phyloP scores from a whole-genome alignment of 2,888 invertebrate species.

The Drosophila falleni region DNA sequence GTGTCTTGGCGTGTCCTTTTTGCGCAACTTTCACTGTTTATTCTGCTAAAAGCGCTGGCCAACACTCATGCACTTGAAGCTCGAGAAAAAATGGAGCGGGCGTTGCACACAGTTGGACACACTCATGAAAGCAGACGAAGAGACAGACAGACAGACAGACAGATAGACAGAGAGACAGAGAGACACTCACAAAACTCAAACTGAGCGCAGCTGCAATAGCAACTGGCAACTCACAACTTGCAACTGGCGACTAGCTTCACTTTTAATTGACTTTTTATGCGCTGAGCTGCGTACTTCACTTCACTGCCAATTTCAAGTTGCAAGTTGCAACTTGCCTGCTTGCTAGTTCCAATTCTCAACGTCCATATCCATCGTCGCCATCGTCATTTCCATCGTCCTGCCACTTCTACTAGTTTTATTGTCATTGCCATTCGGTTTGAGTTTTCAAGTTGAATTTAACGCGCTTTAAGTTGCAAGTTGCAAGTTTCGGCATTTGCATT shows the following conservation, averaged over 20 bases:
- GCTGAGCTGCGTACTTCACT: conserved; percentile 66
- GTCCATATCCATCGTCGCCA: neutral
- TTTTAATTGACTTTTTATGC: conserved; percentile 83
- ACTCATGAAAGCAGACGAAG: neutral
- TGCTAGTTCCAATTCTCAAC: conserved; percentile 23
- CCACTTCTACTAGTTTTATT: too few relatives aligned
- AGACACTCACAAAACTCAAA: conserved; percentile 48
- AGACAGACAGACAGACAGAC: conserved; percentile 5
- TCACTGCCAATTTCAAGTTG: conserved; percentile 55
- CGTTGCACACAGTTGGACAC: conserved; percentile 28
- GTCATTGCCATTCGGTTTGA: conserved; percentile 6
- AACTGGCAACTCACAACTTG: conserved; percentile 49
- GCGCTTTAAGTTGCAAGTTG: conserved; percentile 74
- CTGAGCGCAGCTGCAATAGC: conserved; percentile 71
- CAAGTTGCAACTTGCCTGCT: conserved; percentile 24
- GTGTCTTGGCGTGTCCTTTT: conserved; percentile 74
- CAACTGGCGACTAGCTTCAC: conserved; percentile 56
- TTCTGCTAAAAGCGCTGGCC: conserved; percentile 81
- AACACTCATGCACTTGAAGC: conserved; percentile 77
- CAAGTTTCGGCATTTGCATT: conserved; percentile 57
- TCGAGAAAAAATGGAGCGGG: conserved; percentile 5
- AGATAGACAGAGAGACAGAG: conserved; percentile 10
- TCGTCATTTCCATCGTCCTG: neutral
- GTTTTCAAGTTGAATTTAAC: conserved; percentile 68
- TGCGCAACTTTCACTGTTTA: conserved; percentile 80